A percentile compares a stretch with the other conserved stretches of the same genome.
These are phyloP conservation scores for Parus major DNA, from an alignment of 2,113 vertebrate genomes.

Conservation along the genomic window DNA sequence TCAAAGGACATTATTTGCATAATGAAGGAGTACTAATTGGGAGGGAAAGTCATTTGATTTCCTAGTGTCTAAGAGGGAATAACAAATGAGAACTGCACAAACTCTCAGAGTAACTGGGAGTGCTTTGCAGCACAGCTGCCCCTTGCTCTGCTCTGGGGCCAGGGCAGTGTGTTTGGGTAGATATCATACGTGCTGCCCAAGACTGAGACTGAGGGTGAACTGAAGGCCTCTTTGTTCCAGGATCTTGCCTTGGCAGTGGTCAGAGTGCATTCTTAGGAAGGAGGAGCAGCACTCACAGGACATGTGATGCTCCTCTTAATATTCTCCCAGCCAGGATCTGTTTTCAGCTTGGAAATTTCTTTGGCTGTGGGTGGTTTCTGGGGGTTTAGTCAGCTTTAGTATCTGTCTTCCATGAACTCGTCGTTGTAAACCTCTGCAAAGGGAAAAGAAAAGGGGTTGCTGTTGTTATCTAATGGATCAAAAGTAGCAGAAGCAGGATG, in stretches of 20 bases:
- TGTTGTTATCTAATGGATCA: background rate
- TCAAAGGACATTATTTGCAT: constrained; percentile 67
- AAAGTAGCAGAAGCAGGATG: background rate
- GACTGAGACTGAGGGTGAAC: background rate
- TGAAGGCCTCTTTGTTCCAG: background rate
- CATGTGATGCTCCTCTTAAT: background rate
- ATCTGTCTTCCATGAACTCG: background rate
- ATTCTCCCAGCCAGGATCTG: background rate
- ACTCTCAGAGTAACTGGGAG: background rate
- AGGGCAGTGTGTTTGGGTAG: background rate
- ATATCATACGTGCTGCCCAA: background rate
- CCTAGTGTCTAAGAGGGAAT: constrained; percentile 38
- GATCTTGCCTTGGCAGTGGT: background rate
- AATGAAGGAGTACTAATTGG: constrained; percentile 64
- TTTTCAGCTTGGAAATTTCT: background rate
- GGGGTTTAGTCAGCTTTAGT: background rate
- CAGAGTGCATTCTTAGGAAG: background rate
- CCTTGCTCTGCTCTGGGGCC: background rate
- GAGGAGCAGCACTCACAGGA: background rate
- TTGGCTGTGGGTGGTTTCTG: background rate
- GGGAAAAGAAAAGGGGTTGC: background rate
- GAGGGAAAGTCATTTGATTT: constrained; percentile 55
- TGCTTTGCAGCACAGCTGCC: background rate
- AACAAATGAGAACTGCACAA: background rate
- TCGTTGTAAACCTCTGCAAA: background rate